Conservation (phyloP, 2,113 vertebrate genomes). For the Macrotus californicus region DNA sequence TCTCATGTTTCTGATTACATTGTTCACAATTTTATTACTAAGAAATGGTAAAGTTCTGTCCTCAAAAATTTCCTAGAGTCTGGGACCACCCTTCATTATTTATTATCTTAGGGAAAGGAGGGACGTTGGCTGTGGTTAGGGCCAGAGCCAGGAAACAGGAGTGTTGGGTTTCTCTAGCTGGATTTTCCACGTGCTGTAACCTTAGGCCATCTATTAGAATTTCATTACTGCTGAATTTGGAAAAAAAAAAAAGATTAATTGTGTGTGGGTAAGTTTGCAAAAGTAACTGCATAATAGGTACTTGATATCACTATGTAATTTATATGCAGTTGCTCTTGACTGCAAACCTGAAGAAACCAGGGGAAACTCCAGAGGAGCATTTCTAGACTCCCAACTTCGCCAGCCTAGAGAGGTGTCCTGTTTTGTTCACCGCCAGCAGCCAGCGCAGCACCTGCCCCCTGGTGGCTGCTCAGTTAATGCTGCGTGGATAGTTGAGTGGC, state of each 20-base stretch:
- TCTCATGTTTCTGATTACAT: not conserved
- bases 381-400: not conserved
- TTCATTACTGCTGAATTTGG: not conserved
- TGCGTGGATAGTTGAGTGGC: not conserved
- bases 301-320: not conserved
- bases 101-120: not conserved
- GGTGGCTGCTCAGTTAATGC: not conserved
- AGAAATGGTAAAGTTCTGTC: not conserved
- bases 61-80: not conserved
- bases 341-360: not conserved
- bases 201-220: not conserved
- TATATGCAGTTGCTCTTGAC: not conserved
- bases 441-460: not conserved
- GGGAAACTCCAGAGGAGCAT: not conserved
- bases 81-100: not conserved
- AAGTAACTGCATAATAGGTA: not conserved
- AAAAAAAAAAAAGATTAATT: not conserved
- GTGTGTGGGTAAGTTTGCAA: not conserved
- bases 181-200: not conserved
- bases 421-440: not conserved
- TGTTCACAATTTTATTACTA: not conserved
- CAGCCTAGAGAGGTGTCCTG: not conserved
- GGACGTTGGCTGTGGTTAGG: not conserved
- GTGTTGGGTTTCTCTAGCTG: not conserved
- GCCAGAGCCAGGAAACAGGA: not conserved